Evolutionary conservation across 2,113 vertebrate genomes (phyloP), one percentile per base, ranked within the genome.

Genomic region (Propithecus coquereli): DNA sequence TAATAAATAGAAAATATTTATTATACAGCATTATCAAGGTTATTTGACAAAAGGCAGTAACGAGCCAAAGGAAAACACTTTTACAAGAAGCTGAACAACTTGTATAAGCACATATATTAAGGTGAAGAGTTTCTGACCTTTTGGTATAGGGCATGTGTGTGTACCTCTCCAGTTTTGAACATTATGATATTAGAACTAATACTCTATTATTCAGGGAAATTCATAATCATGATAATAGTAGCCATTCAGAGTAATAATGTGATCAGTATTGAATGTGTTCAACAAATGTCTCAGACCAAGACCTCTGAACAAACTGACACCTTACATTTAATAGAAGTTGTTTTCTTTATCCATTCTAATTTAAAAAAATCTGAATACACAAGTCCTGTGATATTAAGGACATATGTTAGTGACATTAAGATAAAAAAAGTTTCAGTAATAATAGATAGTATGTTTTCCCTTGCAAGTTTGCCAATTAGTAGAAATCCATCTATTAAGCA

Each of bases 1-100:
- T 97, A 98, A 98, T 98, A 98, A 98, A 98, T 98, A 98, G 96
- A 99, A 99, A 98, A 99, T 98, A 98, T 98, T 99, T 99, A 98
- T 98, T 99, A 97, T 98, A 98, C 98, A 99, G 97, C 98, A 95
- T 97, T 97, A 98, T 98, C 97, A 98, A 98, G 97, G 96, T 98
- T 96, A 97, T 98, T 98, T 97, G 98, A 98, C 98, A 98, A 98
- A 98, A 98, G 96, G 96, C 95, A 97, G 83, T 98, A 98, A 98
- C 37, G 94, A 98, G 97, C 92, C 97, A 96, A 98, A 98, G 81
- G 54, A 95, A 98, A 97, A 92, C 98, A 98, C 97, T 93, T 98
- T 97, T 97, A 98, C 98, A 98, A 95, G 97, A 98, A 98, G 97
- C 97, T 98, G 84, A 37, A 84, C 97, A 98, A 95, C 65, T 97